A percentile compares a stretch with the other conserved stretches of the same genome.
phyloP scores from a whole-genome alignment of 2,888 invertebrate genomes.

The Trachelus tabidus region DNA sequence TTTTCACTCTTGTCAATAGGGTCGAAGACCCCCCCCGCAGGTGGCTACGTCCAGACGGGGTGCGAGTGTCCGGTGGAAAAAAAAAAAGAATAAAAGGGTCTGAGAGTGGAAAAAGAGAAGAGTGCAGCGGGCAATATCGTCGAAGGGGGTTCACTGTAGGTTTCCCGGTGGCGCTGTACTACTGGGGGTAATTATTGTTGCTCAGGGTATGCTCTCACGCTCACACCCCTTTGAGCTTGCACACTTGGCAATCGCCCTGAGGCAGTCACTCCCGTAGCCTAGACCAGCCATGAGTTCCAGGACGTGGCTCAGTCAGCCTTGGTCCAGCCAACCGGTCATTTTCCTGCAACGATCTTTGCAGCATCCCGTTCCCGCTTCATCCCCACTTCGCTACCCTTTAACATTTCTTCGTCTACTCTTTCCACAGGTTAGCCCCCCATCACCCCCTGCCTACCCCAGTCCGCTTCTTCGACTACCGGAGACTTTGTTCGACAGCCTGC shows the following conservation, averaged over 20 bases:
- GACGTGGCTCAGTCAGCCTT: slow-evolving; percentile 15
- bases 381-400: slow-evolving; percentile 26
- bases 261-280: slow-evolving; percentile 25
- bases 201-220: slow-evolving; percentile 59
- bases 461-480: slow-evolving; percentile 9
- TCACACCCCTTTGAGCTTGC: slow-evolving; percentile 45
- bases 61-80: slow-evolving; percentile 9
- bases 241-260: slow-evolving; percentile 29
- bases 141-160: slow-evolving; percentile 22
- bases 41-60: neutral
- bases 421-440: slow-evolving; percentile 14
- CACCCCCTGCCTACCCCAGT: slow-evolving; percentile 14
- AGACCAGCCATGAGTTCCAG: neutral
- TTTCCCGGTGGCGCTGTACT: slow-evolving; percentile 46
- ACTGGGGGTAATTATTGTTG: slow-evolving; percentile 61
- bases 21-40: too few species aligned
- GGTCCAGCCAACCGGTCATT: slow-evolving; percentile 49
- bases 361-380: slow-evolving; percentile 29
- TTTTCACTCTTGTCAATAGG: too few species aligned
- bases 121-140: neutral
- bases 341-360: slow-evolving; percentile 54
- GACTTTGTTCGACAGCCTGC: slow-evolving; percentile 26
- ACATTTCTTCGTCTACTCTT: slow-evolving; percentile 25
- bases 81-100: slow-evolving; percentile 27
- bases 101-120: slow-evolving; percentile 26